Evolutionary conservation across 2,113 vertebrate genomes (phyloP), one percentile per base, ranked within the genome.

Genomic region (Hiodon tergisus): DNA sequence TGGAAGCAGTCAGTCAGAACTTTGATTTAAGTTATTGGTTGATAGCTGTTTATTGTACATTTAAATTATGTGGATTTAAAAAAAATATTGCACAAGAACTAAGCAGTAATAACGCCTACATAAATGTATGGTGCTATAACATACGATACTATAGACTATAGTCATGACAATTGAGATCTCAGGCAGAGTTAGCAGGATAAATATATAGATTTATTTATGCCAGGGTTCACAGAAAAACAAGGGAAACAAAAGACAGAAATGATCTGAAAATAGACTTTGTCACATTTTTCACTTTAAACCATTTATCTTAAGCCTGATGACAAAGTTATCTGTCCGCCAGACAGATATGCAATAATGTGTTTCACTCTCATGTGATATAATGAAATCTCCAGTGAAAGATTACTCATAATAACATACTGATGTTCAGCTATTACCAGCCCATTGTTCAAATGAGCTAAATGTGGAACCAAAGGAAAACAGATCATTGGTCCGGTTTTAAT

Each of bases 361-460:
- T 58, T 17, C 46, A 58, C 59, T 67, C 53, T 51, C 31, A 8
- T 67, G 65, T 50, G 65, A 53, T 57, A 51, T 67, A 47, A 75
- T 75, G 67, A 67, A 14, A 58, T 74, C 53, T 74, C 13, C 14
- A 4, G 62, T 73, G 60, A 73, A 46, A 52, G 52, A 74, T 74
- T 58, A 16, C 53, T 59, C 65, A 57, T 54, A 66, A 73, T 73
- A 73, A 74, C 58, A 17, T n/a, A 68, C 7, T 68, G 65, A 59
- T 47, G 65, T 75, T 75, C 67, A 50, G 54, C 73, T 67, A 57
- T 57, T 47, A 59, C 51, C 7, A 50, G 54, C 47, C 55, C 53
- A 66, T 51, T 67, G 73, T 68, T 75, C 73, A 75, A 73, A 73
- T 53, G 60, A 73, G 61, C 60, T 46, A 66, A 65, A 73, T 73